Base-by-base conservation (phyloP, 2,113 vertebrate genomes). In the Ardeotis arabs region DNA sequence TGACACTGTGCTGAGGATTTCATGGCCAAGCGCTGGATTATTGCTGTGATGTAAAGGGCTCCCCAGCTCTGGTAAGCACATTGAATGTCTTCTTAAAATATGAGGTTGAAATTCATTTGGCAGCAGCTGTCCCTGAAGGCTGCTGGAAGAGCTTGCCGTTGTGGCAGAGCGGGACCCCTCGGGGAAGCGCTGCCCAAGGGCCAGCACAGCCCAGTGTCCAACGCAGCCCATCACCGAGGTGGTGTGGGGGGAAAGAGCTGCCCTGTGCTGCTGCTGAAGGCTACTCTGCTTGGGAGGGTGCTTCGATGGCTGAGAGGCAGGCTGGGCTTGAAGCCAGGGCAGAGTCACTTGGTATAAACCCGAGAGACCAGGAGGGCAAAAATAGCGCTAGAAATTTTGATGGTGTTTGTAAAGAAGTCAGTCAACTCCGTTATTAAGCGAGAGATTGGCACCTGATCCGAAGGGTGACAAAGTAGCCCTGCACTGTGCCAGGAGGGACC, bases 1-100 rank as follows among this genome's bases (percentile, higher is more conserved):
- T 93, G 97, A 94, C 95, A 97, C 74, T 68, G 10, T 52, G 91
- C 92, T 92, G 91, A 96, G 89, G 95, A 96, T 97, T 98, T 97
- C 93, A 93, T 14, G 82, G 94, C 95, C 82, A 14, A 94, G 50
- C 5, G 12, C 47, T 41, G 81, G 93, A 97, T 98, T 97, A 92
- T 53, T 90, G 91, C 79, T 53, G 88, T 29, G 15, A 88, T 77
- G 93, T 84, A 88, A 94, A 96, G 90, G 77, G 72, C 92, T 96
- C 59, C 53, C 87, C 84, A 69, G 87, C 90, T 87, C 50, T 50
- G 70, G 92, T 94, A 89, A 89, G 85, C 80, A 81, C 75, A 72
- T 69, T 44, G 31, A 27, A 76, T 87, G 76, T 67, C 66, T 58
- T 93, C 91, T 56, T 93, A 86, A 97, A 96, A 95, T 89, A 74